These are phyloP conservation scores for Ormyrus rosae DNA, from an alignment of 2,888 invertebrate species.

Conservation along the genomic window DNA sequence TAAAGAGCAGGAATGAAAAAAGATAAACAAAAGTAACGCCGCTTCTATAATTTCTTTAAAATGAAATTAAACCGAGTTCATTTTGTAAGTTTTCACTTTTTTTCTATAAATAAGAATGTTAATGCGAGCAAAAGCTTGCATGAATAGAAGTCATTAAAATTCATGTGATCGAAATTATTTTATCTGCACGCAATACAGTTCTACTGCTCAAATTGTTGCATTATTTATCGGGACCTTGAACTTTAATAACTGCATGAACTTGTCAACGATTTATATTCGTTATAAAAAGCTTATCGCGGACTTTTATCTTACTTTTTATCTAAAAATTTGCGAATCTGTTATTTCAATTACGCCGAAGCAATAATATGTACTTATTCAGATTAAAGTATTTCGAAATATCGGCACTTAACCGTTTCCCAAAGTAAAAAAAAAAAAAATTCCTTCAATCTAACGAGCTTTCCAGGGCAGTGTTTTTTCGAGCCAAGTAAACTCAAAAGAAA, in stretches of 20 bases:
- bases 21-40: no score
- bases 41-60: not conserved
- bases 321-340: not conserved
- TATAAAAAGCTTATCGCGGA: not conserved
- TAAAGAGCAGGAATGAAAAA: no score
- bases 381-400: not conserved
- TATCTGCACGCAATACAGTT: not conserved
- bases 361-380: not conserved
- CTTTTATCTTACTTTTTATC: constrained; percentile 15
- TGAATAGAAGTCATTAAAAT: constrained; percentile 20
- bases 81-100: not conserved
- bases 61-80: not conserved
- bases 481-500: no score
- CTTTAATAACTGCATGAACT: constrained; percentile 35
- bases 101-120: not conserved
- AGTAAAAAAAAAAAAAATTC: no score
- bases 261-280: constrained; percentile 9
- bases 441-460: no score
- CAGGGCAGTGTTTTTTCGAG: no score
- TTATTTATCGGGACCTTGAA: constrained; percentile 49
- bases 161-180: constrained; percentile 17
- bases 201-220: constrained; percentile 24
- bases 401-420: not conserved
- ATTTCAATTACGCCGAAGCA: not conserved
- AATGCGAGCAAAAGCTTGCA: constrained; percentile 1